Conservation (phyloP, 2,888 invertebrate species). For the Orthosia gracilis region DNA sequence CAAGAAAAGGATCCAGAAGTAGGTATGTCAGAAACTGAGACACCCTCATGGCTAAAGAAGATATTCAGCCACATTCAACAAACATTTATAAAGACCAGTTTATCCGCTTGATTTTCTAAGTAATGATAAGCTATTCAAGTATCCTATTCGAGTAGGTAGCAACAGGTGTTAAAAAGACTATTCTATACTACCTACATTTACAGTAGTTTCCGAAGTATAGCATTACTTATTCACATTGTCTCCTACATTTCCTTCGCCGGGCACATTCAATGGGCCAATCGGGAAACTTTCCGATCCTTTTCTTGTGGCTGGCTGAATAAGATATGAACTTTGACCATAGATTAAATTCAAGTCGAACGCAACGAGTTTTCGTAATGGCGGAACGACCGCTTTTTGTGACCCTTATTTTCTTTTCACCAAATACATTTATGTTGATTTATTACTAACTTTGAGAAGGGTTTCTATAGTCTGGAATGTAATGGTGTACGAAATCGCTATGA, state of each 20-base stretch:
- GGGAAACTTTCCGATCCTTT: constrained; percentile 34
- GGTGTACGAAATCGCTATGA: neutral
- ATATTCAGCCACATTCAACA: neutral
- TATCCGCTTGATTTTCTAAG: neutral
- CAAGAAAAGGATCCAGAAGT: neutral
- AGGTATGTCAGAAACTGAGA: neutral
- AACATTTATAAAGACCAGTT: neutral
- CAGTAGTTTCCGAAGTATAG: neutral
- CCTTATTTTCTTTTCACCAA: constrained; percentile 17
- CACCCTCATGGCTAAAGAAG: neutral
- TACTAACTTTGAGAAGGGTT: too few relatives aligned
- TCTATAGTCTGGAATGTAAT: neutral
- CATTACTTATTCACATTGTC: constrained; percentile 50
- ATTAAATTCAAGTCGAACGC: constrained; percentile 40
- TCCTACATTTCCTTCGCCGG: constrained; percentile 16
- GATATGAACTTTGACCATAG: constrained; percentile 52
- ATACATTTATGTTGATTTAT: constrained; percentile 4
- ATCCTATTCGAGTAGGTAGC: neutral
- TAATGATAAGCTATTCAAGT: neutral
- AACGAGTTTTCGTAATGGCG: constrained; percentile 33
- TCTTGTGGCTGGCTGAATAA: constrained; percentile 48
- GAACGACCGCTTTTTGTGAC: constrained; percentile 5
- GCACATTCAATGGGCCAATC: constrained; percentile 33
- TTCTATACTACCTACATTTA: too few relatives aligned
- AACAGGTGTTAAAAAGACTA: neutral